Evolutionary conservation across 2,797 vertebrate species (phyloP).

Genomic region (Enteromius afrohamiltoni): DNA sequence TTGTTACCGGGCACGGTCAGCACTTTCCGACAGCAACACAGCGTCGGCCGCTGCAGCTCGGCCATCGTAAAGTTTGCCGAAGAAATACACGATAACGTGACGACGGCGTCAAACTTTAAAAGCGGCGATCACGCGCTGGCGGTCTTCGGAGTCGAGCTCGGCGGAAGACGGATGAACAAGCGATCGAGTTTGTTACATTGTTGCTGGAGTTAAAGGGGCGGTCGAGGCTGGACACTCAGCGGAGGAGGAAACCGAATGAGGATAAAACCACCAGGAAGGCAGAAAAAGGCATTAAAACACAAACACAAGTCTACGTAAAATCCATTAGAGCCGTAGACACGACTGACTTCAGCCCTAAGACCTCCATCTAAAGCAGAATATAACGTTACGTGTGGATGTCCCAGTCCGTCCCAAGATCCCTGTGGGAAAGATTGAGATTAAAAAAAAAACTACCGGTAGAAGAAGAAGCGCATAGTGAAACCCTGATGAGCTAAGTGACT

Average conservation of each 20-base stretch:
- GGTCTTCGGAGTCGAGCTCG: conserved; percentile 14
- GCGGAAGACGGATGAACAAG: not conserved
- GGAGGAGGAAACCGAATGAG: not conserved
- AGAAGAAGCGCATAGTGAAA: conserved; percentile 34
- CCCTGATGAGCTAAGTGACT: conserved; percentile 57
- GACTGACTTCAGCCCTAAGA: conserved; percentile 46
- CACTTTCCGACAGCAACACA: conserved; percentile 85
- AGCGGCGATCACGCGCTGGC: not conserved
- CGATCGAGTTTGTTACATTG: conserved; percentile 32
- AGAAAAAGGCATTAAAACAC: conserved; percentile 41
- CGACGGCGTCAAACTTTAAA: conserved; percentile 10
- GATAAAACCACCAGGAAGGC: conserved; percentile 23
- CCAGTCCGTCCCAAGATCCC: not conserved
- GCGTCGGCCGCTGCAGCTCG: conserved; percentile 76
- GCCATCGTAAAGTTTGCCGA: conserved; percentile 67
- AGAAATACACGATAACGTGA: not conserved
- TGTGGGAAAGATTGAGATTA: not conserved
- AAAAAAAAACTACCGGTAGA: not conserved
- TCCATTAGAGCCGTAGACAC: conserved; percentile 69
- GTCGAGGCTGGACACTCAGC: conserved; percentile 1
- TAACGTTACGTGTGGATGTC: not conserved
- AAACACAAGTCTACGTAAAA: conserved; percentile 70
- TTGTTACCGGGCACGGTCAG: conserved; percentile 62
- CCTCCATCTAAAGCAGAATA: conserved; percentile 49
- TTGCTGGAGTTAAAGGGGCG: conserved; percentile 38